Conservation (phyloP, 2,797 vertebrate species). For the Sparidentex hasta region DNA sequence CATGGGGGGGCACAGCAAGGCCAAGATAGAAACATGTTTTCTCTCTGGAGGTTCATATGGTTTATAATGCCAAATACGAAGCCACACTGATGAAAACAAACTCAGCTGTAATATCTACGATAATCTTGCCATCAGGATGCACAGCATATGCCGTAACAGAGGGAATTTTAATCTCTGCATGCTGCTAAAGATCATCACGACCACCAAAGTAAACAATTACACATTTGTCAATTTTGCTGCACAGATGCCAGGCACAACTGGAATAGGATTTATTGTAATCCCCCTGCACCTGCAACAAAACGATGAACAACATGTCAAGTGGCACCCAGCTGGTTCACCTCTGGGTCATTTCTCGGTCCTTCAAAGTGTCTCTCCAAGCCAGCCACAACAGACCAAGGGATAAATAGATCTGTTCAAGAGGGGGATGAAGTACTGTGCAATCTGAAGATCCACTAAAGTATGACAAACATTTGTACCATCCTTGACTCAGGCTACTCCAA, state of each 20-base stretch:
- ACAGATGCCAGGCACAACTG: conserved; percentile 64
- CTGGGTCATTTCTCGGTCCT: conserved; percentile 67
- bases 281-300: conserved; percentile 61
- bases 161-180: conserved; percentile 50
- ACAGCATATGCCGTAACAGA: conserved; percentile 41
- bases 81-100: conserved; percentile 37
- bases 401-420: conserved; percentile 73
- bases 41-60: conserved; percentile 38
- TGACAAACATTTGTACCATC: conserved; percentile 60
- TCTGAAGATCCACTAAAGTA: conserved; percentile 60
- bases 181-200: conserved; percentile 55
- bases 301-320: conserved; percentile 70
- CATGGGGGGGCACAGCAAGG: conserved; percentile 37
- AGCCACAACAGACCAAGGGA: conserved; percentile 38
- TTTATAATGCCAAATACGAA: conserved; percentile 45
- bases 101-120: conserved; percentile 1
- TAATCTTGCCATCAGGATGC: conserved; percentile 25
- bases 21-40: conserved; percentile 46
- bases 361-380: conserved; percentile 61
- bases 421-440: conserved; percentile 55
- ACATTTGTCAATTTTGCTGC: conserved; percentile 54
- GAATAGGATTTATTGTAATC: conserved; percentile 61
- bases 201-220: conserved; percentile 58
- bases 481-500: conserved; percentile 29
- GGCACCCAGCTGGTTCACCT: conserved; percentile 65